Base-by-base conservation (phyloP, 1,140 invertebrate genomes). In the Bombus picipes region DNA sequence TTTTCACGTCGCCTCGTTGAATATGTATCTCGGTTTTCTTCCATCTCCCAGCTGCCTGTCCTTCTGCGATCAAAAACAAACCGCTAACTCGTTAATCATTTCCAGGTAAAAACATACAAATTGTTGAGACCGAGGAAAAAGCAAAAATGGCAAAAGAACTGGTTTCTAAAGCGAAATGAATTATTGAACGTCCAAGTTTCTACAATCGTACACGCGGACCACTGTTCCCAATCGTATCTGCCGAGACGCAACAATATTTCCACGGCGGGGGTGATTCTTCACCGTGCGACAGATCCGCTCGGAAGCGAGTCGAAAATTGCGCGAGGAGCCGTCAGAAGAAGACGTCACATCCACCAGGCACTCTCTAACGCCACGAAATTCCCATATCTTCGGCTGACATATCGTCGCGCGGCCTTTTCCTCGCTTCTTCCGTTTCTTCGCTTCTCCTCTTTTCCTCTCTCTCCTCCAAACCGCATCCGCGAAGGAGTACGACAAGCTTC, bases 361-460 rank as follows among this genome's bases (percentile, higher is more conserved):
- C 75, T 68, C 59, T 47, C 57, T 83, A 87, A 83, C 65, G 75
- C 76, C 82, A 76, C 74, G 81, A 78, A 86, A 86, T 86, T 83
- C 86, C 75, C 82, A 73, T 85, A 85, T 83, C 86, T 87, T 79
- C 43, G 70, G 22, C 43, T 80, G 80, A 84, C 81, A 62, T 73
- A 78, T 70, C 82, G 74, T 79, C 59, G 65, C 73, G 32, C 81
- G 59, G 28, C 81, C 75, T 47, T 72, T 47, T 28, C 75, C 37
- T 15, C n/a, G 18, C 84, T 18, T 32, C 66, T 34, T 37, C 25
- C 83, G 12, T 37, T 62, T 62, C 62, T 22, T 12, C 53, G 2
- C 32, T 25, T 70, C 68, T 25, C 8, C 10, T n/a, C 12, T n/a
- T 34, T 13, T 13, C 71, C 32, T 87, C 68, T 47, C 53, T 34